These are phyloP conservation scores for Volucella zonaria DNA, from an alignment of 2,888 invertebrate species.

Conservation along the genomic window DNA sequence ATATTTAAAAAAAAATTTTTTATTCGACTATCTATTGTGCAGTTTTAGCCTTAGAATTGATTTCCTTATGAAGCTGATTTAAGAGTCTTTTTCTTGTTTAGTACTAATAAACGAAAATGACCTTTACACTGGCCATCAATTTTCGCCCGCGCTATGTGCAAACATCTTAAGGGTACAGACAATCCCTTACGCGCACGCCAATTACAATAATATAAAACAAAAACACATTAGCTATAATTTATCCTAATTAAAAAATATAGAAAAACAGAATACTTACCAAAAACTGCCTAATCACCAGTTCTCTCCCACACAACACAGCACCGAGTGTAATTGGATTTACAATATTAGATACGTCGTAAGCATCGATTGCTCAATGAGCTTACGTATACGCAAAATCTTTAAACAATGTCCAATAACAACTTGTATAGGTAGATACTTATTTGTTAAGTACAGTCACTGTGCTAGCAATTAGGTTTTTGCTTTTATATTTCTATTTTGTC, in stretches of 20 bases:
- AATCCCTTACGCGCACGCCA: too few species aligned
- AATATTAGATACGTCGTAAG: constrained; percentile 34
- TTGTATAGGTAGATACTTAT: neutral
- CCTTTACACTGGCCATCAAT: too few species aligned
- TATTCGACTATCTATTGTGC: too few species aligned
- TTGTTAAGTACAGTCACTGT: constrained; percentile 40
- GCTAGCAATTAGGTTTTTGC: constrained; percentile 7
- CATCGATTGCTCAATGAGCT: constrained; percentile 57
- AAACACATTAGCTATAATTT: neutral
- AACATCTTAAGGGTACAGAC: too few species aligned
- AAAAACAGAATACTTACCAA: neutral
- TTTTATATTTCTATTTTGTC: neutral
- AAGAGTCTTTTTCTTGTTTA: too few species aligned
- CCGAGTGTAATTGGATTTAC: constrained; percentile 50
- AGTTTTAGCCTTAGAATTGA: too few species aligned
- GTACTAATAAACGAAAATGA: too few species aligned
- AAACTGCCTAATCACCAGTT: constrained; percentile 38
- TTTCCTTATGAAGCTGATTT: too few species aligned
- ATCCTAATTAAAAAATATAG: neutral
- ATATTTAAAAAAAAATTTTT: too few species aligned
- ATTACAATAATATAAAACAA: too few species aligned
- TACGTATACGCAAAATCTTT: constrained; percentile 19
- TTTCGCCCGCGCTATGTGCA: too few species aligned
- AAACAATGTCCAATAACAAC: neutral
- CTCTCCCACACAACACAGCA: neutral